Evolutionary conservation across 2,113 vertebrate genomes (phyloP), one percentile per base, ranked within the genome.

Genomic region (Platysteira castanea): DNA sequence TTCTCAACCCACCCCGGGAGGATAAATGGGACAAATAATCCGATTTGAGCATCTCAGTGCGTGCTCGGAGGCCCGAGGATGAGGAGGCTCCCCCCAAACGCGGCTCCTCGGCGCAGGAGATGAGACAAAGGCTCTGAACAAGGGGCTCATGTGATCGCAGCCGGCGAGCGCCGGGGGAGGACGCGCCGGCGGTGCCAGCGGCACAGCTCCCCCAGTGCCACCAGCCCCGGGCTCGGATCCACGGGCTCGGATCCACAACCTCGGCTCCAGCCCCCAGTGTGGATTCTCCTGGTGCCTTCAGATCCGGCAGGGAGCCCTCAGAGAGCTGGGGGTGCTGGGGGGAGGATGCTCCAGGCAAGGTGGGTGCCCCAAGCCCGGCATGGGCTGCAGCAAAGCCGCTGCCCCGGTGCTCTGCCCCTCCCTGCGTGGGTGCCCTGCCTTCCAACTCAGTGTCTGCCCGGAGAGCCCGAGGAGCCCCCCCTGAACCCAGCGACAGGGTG

Each of bases 111-210:
- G 77, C 4, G 3, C 4, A 10, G 74, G 75, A 77, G 95, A 53
- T 3, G 64, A 75, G 85, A 97, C 95, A 96, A 97, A 97, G 96
- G 95, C 91, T 88, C 5, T 0, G 80, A 89, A 89, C 94, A 80
- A 92, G 89, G 88, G 89, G 85, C 95, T 96, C 89, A 86, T 95
- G 93, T 91, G 96, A 95, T 91, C 57, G 37, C 70, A 74, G 91
- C 84, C 35, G 33, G 79, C 5, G 89, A 81, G 69, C 46, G 41
- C 19, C 7, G 61, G 22, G 89, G 82, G 89, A 70, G 84, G 79
- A 35, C 37, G 44, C 39, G 8, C 54, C 8, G 78, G 64, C 64
- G n/a, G 78, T 75, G 93, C 90, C 92, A 87, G 77, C 28, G 14
- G 68, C 85, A 28, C 7, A 0, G 80, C 79, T 44, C 35, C 74